These are phyloP conservation scores for Apotomis turbidana DNA, from an alignment of 2,888 invertebrate species.

Conservation along the genomic window DNA sequence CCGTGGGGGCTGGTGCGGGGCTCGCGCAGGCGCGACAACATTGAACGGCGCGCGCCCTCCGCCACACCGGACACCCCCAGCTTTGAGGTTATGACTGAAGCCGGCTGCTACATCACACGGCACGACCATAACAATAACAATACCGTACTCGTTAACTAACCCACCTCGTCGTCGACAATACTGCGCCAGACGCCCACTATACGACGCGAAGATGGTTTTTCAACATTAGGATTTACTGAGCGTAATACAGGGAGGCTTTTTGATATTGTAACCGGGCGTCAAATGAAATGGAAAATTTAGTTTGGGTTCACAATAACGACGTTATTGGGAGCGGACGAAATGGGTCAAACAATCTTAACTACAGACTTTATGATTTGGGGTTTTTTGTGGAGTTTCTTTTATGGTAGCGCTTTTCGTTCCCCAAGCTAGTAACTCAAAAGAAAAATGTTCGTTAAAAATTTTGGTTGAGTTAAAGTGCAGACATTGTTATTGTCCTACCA, in stretches of 20 bases:
- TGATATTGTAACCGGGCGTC: slow-evolving; percentile 40
- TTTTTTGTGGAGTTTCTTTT: slow-evolving; percentile 6
- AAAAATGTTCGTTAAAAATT: neutral
- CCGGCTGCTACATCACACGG: slow-evolving; percentile 68
- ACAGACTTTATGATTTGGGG: slow-evolving; percentile 16
- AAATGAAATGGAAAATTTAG: slow-evolving; percentile 56
- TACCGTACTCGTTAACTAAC: slow-evolving; percentile 56
- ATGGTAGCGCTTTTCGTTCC: neutral
- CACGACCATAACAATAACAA: slow-evolving; percentile 73
- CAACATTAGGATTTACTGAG: slow-evolving; percentile 4
- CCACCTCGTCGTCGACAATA: slow-evolving; percentile 49
- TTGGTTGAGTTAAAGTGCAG: neutral
- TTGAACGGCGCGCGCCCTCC: slow-evolving; percentile 77
- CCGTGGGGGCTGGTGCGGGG: slow-evolving; percentile 53
- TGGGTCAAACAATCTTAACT: slow-evolving; percentile 50
- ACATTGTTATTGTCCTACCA: too few species aligned
- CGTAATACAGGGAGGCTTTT: slow-evolving; percentile 12
- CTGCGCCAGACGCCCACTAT: neutral
- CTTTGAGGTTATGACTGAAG: slow-evolving; percentile 79
- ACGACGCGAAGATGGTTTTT: neutral
- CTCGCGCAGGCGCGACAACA: slow-evolving; percentile 66
- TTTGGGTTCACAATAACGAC: slow-evolving; percentile 53
- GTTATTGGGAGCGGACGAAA: slow-evolving; percentile 49
- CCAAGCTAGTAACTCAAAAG: neutral
- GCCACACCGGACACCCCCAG: slow-evolving; percentile 55